These are phyloP conservation scores for Salminus brasiliensis DNA, from an alignment of 2,113 vertebrate species.

Conservation along the genomic window DNA sequence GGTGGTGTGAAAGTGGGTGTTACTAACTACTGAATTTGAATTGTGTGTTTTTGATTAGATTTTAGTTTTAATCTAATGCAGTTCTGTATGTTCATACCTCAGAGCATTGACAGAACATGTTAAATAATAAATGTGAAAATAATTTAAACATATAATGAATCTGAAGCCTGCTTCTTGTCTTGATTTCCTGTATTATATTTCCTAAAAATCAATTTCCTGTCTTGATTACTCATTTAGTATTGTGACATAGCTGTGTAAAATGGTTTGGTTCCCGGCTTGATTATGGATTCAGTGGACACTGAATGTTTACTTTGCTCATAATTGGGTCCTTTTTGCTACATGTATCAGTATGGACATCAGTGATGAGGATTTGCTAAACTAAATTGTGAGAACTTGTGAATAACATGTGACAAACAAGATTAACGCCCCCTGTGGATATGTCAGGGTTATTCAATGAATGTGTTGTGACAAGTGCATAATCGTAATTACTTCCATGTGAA, in stretches of 20 bases:
- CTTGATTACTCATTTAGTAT: no score
- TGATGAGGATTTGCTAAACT: background rate
- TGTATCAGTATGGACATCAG: background rate
- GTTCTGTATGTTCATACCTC: no score
- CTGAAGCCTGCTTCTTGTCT: no score
- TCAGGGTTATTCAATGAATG: background rate
- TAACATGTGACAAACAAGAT: background rate
- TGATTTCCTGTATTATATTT: no score
- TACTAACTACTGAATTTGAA: no score
- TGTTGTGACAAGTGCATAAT: background rate
- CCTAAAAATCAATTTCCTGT: no score
- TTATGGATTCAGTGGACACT: constrained; percentile 4
- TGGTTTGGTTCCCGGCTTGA: background rate
- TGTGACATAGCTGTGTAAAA: background rate
- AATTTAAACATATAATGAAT: no score
- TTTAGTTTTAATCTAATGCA: no score
- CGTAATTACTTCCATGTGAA: background rate
- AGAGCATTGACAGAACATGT: no score
- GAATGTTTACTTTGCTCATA: background rate
- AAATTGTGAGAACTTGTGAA: background rate
- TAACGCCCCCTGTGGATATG: background rate
- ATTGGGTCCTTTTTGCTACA: background rate
- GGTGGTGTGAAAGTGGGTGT: no score
- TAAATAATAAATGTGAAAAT: no score
- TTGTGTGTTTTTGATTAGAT: no score